Evolutionary conservation across 2,113 vertebrate species (phyloP).

Genomic region (Myrmophylax atrothorax): DNA sequence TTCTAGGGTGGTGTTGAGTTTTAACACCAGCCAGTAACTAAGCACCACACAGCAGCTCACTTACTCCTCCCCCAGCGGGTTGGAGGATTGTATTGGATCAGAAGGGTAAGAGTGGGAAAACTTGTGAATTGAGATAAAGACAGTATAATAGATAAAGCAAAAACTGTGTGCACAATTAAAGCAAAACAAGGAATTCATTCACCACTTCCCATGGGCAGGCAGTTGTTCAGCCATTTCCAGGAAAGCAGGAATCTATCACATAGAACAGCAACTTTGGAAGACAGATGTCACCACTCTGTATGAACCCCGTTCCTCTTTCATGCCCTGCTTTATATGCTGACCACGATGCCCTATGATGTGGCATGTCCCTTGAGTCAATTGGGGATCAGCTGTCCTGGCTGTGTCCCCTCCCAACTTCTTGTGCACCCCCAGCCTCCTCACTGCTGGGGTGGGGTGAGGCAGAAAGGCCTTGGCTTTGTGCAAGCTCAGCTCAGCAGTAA

Average conservation of each 20-base stretch:
- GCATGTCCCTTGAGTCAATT: neutral
- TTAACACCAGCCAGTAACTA: fast-evolving
- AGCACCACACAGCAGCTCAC: neutral
- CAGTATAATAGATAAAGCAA: neutral
- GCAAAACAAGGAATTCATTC: neutral
- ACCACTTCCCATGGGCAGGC: neutral
- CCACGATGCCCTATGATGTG: neutral
- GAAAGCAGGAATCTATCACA: fast-evolving
- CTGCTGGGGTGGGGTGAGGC: neutral
- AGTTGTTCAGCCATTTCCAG: neutral
- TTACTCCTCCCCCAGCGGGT: neutral
- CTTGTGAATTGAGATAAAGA: neutral
- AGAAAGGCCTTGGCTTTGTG: neutral
- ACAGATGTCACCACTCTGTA: neutral
- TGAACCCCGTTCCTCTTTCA: neutral
- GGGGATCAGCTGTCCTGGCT: neutral
- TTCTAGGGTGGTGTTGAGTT: neutral
- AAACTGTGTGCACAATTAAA: neutral
- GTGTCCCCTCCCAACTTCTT: neutral
- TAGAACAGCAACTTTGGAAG: neutral
- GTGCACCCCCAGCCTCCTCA: fast-evolving
- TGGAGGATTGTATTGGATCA: neutral
- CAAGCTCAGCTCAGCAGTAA: neutral
- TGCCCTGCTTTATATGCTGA: neutral
- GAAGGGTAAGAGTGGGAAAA: neutral